These are phyloP conservation scores for Chrysogorgia sp. DNA, from an alignment of 92 coral and sea anemone genomes.

Conservation along the genomic window DNA sequence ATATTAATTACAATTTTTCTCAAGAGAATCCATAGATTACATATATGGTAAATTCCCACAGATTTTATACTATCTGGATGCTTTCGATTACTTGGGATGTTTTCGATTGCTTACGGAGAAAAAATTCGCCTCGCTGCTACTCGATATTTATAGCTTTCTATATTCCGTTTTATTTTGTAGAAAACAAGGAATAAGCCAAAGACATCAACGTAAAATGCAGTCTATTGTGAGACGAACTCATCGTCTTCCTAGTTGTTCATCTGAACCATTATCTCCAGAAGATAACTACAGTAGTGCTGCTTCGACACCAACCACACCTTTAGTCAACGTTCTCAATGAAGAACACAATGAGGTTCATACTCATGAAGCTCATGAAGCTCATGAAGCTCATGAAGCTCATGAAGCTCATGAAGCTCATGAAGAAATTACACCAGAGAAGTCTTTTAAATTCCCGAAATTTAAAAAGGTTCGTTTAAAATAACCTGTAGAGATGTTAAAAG, in stretches of 20 bases:
- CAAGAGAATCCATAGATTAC: no score
- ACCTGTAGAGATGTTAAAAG: no score
- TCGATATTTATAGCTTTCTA: neutral
- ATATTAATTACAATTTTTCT: no score
- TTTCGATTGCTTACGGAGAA: no score
- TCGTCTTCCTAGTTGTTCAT: constrained; percentile 90
- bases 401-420: constrained; percentile 56
- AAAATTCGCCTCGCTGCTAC: neutral
- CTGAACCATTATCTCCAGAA: constrained; percentile 95
- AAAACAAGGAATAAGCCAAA: constrained; percentile 23
- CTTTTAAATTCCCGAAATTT: constrained; percentile 39
- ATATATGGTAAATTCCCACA: no score
- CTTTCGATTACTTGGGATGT: no score
- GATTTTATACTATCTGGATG: no score
- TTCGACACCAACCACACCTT: constrained; percentile 93
- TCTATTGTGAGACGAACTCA: constrained; percentile 14
- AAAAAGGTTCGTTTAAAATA: constrained; percentile 8
- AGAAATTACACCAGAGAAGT: constrained; percentile 39
- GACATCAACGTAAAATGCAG: constrained; percentile 40
- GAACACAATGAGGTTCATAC: constrained; percentile 68
- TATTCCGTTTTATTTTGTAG: neutral
- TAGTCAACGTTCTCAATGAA: constrained; percentile 53
- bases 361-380: constrained; percentile 72
- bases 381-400: constrained; percentile 75
- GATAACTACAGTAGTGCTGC: constrained; percentile 89